Base-by-base conservation (phyloP, 2,888 invertebrate species). In the Therioaphis trifolii region DNA sequence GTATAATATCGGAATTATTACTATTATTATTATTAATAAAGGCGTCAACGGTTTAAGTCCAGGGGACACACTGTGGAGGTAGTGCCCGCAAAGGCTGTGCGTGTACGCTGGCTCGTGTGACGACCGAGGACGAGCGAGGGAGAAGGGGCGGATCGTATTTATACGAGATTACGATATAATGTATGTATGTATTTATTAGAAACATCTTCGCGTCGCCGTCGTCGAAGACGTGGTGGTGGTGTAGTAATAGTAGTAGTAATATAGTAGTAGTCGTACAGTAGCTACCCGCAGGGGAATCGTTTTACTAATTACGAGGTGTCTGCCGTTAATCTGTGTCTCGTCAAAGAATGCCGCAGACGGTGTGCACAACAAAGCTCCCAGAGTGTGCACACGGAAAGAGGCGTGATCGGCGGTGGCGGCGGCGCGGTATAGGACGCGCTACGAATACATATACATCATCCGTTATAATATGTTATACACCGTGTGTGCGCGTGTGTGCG, bases 1-100 rank as follows among this genome's bases (percentile, higher is more conserved):
- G n/a, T n/a, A n/a, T 61, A 43, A 27, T 78, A 78, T 78, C 52
- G 78, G 24, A 78, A 78, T 78, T 78, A 78, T n/a, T n/a, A n/a
- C n/a, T n/a, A n/a, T n/a, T n/a, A n/a, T n/a, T n/a, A n/a, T n/a
- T n/a, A n/a, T 78, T 68, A 78, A 78, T 78, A 78, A 78, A 68
- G 68, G 68, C 78, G 78, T 27, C 63, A 68, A 68, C 66, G 55
- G 24, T 35, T 68, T 68, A 68, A 78, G 68, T 52, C 52, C 68
- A 18, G 18, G 27, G 49, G 46, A 55, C 40, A 3, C 40, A 43
- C 1, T 2, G n/a, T n/a, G n/a, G n/a, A n/a, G n/a, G n/a, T n/a
- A n/a, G n/a, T n/a, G n/a, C n/a, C n/a, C n/a, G 40, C 27, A 61
- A 49, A 72, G 72, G n/a, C 5, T 52, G n/a, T 14, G 71, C 12